phyloP scores from a whole-genome alignment of 2,888 invertebrate genomes.

The Pyrrhosoma nymphula region DNA sequence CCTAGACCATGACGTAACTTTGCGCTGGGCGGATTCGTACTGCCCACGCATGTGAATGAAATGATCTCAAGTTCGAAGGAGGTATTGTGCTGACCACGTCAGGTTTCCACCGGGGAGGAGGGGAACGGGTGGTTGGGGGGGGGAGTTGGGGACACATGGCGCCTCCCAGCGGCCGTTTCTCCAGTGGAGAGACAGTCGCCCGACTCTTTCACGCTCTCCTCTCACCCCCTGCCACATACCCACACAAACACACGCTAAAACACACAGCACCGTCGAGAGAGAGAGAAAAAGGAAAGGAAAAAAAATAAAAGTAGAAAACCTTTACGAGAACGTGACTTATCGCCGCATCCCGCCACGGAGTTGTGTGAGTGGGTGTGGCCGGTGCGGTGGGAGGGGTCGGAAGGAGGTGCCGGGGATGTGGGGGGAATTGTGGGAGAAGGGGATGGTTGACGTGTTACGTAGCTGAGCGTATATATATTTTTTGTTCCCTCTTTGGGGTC shows the following conservation, averaged over 20 bases:
- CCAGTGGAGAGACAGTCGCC: not conserved
- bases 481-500: too few relatives aligned
- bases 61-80: too few relatives aligned
- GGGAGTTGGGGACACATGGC: not conserved
- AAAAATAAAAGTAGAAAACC: not conserved
- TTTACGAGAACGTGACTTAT: constrained; percentile 65
- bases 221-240: constrained; percentile 85
- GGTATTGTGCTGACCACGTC: not conserved
- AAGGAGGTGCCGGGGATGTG: constrained; percentile 69
- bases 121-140: not conserved
- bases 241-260: not conserved
- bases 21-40: too few relatives aligned
- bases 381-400: not conserved
- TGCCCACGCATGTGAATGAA: too few relatives aligned
- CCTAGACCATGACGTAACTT: too few relatives aligned
- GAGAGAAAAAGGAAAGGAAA: too few relatives aligned
- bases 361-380: constrained; percentile 68
- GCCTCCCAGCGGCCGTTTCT: not conserved
- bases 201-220: constrained; percentile 75
- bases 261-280: not conserved
- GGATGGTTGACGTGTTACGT: constrained; percentile 72
- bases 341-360: constrained; percentile 66
- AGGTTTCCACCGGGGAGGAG: not conserved
- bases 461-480: too few relatives aligned
- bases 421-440: constrained; percentile 69